phyloP scores from a whole-genome alignment of 2,888 invertebrate species.

The Eubasilissa splendida region DNA sequence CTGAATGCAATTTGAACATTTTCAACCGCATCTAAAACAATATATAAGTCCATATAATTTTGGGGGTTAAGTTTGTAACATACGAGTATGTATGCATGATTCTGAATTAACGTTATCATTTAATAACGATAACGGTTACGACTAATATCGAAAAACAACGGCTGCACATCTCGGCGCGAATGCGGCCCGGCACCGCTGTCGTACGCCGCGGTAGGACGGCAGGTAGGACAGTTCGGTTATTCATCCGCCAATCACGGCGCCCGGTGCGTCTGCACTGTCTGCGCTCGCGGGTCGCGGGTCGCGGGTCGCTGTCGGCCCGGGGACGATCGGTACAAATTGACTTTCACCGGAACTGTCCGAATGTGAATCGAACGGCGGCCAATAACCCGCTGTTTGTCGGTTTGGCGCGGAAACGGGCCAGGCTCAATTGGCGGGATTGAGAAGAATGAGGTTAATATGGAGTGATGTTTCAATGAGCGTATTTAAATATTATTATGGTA shows the following conservation, averaged over 20 bases:
- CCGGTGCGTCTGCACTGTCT: neutral
- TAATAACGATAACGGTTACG: too few relatives aligned
- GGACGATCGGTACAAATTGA: slow-evolving; percentile 28
- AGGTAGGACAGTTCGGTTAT: neutral
- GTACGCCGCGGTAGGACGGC: neutral
- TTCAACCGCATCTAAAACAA: too few relatives aligned
- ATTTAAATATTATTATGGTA: slow-evolving; percentile 33
- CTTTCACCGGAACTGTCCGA: slow-evolving; percentile 35
- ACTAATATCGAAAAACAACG: too few relatives aligned
- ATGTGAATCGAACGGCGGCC: neutral
- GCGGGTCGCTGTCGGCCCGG: neutral
- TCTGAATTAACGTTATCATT: too few relatives aligned
- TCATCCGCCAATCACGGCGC: slow-evolving; percentile 19
- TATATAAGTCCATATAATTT: too few relatives aligned
- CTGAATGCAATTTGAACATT: too few relatives aligned
- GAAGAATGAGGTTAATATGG: slow-evolving; percentile 23
- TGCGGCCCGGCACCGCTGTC: too few relatives aligned
- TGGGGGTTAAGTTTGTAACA: too few relatives aligned
- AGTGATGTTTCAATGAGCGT: slow-evolving; percentile 32
- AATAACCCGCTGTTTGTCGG: slow-evolving; percentile 21
- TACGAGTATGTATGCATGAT: too few relatives aligned
- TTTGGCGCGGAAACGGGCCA: slow-evolving; percentile 10
- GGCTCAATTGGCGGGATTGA: slow-evolving; percentile 15
- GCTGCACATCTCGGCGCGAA: too few relatives aligned
- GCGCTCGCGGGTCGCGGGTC: neutral